Percentiles rank a stretch among this genome's conserved stretches.
phyloP scores from a whole-genome alignment of 2,888 invertebrate species.

The Chamaedrilus cognettii region DNA sequence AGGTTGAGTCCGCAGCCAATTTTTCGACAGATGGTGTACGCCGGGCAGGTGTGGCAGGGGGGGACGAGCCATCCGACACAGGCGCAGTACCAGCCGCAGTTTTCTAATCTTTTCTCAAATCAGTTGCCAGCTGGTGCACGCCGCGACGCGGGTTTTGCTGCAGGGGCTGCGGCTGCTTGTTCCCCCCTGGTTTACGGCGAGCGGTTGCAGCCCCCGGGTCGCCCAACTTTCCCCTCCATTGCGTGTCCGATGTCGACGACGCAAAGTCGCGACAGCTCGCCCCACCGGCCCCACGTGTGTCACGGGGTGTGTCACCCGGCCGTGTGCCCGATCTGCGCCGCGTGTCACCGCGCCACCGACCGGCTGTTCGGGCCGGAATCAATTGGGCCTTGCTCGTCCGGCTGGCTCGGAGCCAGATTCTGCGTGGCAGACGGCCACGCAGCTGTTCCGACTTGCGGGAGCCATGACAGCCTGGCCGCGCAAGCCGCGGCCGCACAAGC shows the following conservation, averaged over 20 bases:
- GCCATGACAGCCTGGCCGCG: conserved; percentile 25
- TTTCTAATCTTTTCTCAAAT: background rate
- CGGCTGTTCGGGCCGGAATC: background rate
- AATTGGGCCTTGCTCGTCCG: background rate
- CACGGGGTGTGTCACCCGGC: background rate
- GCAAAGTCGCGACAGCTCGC: conserved; percentile 4
- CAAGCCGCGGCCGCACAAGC: too few relatives aligned
- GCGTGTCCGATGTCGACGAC: background rate
- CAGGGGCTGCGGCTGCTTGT: too few relatives aligned
- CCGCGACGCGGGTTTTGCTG: too few relatives aligned
- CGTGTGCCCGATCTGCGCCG: background rate
- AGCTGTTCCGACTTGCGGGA: conserved; percentile 14
- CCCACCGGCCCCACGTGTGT: background rate
- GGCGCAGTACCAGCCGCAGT: background rate
- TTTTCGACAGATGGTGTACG: too few relatives aligned
- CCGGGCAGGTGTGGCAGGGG: conserved; percentile 9
- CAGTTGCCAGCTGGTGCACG: background rate
- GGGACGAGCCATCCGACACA: conserved; percentile 2
- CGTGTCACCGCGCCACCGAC: background rate
- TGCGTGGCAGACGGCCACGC: background rate
- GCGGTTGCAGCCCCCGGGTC: too few relatives aligned
- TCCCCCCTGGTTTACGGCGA: too few relatives aligned
- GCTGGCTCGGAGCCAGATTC: conserved; percentile 2
- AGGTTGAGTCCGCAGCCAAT: too few relatives aligned
- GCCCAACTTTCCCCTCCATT: background rate